phyloP scores from a whole-genome alignment of 1,140 invertebrate species.

The Solenopsis invicta region DNA sequence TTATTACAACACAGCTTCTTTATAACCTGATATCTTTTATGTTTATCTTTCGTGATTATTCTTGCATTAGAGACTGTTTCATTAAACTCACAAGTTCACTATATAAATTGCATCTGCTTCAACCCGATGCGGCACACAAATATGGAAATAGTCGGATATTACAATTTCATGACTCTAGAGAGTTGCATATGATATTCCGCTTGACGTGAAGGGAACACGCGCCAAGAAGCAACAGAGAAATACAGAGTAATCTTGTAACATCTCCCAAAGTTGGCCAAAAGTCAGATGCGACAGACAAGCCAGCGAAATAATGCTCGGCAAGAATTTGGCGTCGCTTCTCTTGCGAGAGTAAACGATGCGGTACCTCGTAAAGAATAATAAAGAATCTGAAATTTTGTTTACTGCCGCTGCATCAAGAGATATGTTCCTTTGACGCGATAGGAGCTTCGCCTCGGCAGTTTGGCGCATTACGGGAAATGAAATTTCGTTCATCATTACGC shows the following conservation, averaged over 20 bases:
- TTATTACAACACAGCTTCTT: not conserved
- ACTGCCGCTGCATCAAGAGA: not conserved
- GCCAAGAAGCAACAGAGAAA: conserved; percentile 50
- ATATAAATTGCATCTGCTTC: conserved; percentile 17
- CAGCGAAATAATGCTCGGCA: conserved; percentile 3
- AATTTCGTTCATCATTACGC: not conserved
- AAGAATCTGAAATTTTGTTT: not conserved
- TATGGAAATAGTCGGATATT: not conserved
- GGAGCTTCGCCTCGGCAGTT: not conserved
- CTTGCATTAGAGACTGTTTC: not conserved
- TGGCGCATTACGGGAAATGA: not conserved
- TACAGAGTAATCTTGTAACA: conserved; percentile 30
- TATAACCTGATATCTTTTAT: not conserved
- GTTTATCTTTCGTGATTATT: not conserved
- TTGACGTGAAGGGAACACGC: conserved; percentile 31
- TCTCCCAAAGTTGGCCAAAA: not conserved
- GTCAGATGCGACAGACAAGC: not conserved
- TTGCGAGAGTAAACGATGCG: not conserved
- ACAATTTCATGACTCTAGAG: conserved; percentile 24
- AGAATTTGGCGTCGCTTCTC: not conserved
- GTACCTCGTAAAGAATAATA: not conserved
- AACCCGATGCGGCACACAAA: not conserved
- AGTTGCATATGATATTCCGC: conserved; percentile 26
- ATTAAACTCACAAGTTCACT: conserved; percentile 26
- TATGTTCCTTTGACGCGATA: not conserved